These are phyloP conservation scores for Gnathonemus longibarbis DNA, from an alignment of 2,113 vertebrate genomes.

Conservation along the genomic window DNA sequence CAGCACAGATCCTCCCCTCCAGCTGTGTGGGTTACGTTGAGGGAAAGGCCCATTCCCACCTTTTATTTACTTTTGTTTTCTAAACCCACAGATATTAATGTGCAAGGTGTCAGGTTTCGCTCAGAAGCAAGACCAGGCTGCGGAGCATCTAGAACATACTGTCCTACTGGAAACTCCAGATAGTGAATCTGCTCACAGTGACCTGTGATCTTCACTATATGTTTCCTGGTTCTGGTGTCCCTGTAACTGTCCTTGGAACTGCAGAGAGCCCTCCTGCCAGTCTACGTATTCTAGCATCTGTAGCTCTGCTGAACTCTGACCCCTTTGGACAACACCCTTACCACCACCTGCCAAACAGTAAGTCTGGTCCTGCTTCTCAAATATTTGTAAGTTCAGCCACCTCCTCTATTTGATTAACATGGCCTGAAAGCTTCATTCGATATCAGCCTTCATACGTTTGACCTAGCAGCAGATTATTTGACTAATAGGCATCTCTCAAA, in stretches of 20 bases:
- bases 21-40: conserved; percentile 3
- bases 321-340: conserved; percentile 12
- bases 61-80: neutral
- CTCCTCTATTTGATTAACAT: neutral
- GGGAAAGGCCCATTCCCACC: neutral
- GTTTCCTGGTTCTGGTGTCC: neutral
- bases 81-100: neutral
- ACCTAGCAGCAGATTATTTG: neutral
- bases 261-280: neutral
- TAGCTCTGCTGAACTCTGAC: conserved; percentile 23
- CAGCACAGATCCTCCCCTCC: conserved; percentile 11
- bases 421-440: neutral
- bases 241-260: neutral
- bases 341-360: conserved; percentile 24
- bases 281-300: neutral
- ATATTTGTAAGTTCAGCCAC: conserved; percentile 31
- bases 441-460: neutral
- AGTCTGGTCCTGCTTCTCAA: conserved; percentile 29
- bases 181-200: neutral
- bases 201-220: neutral
- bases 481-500: conserved; percentile 18
- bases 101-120: neutral
- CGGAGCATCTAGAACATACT: neutral
- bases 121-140: neutral
- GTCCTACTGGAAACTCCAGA: neutral